Evolutionary conservation across 2,888 invertebrate genomes (phyloP).

Genomic region (Athalia rosae): DNA sequence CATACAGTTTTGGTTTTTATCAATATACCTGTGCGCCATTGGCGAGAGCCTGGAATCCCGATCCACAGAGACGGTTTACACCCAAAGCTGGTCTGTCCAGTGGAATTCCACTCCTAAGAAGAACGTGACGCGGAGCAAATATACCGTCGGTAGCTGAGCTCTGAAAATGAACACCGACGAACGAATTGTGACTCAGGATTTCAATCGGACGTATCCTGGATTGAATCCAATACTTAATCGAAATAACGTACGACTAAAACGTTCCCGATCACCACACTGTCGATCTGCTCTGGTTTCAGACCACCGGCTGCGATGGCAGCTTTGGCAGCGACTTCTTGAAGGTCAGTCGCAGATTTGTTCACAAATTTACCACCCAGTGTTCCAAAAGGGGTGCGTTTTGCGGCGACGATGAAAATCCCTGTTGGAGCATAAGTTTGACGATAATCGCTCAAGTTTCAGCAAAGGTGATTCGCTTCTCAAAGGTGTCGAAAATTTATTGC

Average conservation of each 20-base stretch:
- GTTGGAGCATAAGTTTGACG: constrained; percentile 49
- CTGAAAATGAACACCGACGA: constrained; percentile 72
- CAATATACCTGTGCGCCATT: constrained; percentile 88
- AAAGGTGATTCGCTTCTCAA: no score
- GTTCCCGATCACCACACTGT: constrained; percentile 93
- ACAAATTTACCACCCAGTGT: constrained; percentile 92
- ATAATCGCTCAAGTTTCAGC: no score
- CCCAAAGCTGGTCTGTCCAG: constrained; percentile 88
- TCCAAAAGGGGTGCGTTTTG: constrained; percentile 98
- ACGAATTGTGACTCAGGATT: not conserved
- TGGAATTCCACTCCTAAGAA: constrained; percentile 89
- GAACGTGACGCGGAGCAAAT: constrained; percentile 91
- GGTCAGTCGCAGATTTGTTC: constrained; percentile 83
- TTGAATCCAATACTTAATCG: constrained; percentile 47
- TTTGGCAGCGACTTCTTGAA: constrained; percentile 87
- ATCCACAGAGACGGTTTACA: constrained; percentile 96
- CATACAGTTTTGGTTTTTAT: not conserved
- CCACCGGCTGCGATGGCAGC: constrained; percentile 87
- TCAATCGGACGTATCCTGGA: not conserved
- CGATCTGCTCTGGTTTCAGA: constrained; percentile 89
- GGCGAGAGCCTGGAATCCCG: constrained; percentile 96
- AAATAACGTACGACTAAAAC: constrained; percentile 84
- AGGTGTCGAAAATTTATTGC: no score
- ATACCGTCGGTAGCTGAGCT: constrained; percentile 87
- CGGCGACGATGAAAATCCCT: constrained; percentile 95